Percentiles rank a stretch among this genome's conserved stretches.
Evolutionary conservation across 2,113 vertebrate species (phyloP).

Genomic region (Dolichotis patagonum): DNA sequence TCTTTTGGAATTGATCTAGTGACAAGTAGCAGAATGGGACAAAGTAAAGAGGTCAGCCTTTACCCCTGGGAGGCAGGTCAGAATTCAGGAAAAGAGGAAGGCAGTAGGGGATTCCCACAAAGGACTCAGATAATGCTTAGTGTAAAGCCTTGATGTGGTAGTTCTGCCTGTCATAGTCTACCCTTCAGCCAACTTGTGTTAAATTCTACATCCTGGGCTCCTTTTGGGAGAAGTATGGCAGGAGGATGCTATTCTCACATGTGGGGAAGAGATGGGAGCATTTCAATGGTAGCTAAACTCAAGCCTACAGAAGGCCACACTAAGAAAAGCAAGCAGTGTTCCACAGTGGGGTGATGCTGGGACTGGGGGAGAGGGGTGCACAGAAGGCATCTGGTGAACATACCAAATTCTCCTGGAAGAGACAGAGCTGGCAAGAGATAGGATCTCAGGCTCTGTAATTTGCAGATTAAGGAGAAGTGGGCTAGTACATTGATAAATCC

Average conservation of each 20-base stretch:
- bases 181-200: neutral
- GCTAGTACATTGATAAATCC: neutral
- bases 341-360: neutral
- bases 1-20: neutral
- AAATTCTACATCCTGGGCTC: neutral
- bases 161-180: neutral
- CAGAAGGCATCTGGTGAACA: neutral
- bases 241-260: neutral
- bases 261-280: neutral
- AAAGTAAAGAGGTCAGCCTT: neutral
- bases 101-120: neutral
- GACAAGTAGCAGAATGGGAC: neutral
- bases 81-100: conserved; percentile 13
- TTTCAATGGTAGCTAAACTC: neutral
- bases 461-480: neutral
- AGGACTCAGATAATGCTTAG: neutral
- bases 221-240: neutral
- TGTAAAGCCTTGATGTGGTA: neutral
- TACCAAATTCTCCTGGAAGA: neutral
- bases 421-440: neutral
- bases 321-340: neutral
- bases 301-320: neutral
- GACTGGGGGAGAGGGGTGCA: neutral
- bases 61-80: neutral
- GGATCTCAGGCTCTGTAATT: neutral